These are phyloP conservation scores for Pocota personata DNA, from an alignment of 2,888 invertebrate genomes.

Conservation along the genomic window DNA sequence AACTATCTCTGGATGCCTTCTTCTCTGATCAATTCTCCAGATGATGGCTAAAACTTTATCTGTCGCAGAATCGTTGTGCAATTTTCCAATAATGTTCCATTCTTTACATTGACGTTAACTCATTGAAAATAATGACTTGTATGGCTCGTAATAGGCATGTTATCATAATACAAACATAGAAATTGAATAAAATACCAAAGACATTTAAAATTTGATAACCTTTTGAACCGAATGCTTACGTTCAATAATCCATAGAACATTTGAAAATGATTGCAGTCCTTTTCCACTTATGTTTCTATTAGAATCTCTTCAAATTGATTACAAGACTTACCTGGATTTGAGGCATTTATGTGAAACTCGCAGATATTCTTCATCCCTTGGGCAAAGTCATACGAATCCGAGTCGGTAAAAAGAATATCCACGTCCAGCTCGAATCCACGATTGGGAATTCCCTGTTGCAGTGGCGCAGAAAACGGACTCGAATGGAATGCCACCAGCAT, in stretches of 20 bases:
- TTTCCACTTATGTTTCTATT: constrained; percentile 2
- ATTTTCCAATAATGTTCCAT: no score
- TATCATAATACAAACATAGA: neutral
- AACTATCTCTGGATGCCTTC: no score
- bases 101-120: no score
- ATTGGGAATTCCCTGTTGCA: constrained; percentile 87
- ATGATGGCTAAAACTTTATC: no score
- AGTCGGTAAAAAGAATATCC: constrained; percentile 94
- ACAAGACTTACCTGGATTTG: constrained; percentile 83
- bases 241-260: no score
- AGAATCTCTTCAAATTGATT: neutral
- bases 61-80: no score
- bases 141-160: no score
- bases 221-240: no score
- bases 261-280: neutral
- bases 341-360: constrained; percentile 91
- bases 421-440: constrained; percentile 93
- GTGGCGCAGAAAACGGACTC: constrained; percentile 91
- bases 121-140: no score
- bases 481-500: constrained; percentile 95
- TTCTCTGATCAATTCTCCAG: no score
- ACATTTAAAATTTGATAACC: neutral
- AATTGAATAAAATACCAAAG: neutral
- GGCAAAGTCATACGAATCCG: constrained; percentile 93
- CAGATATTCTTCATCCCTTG: constrained; percentile 84